These are phyloP conservation scores for Lophura nycthemera DNA, from an alignment of 2,113 vertebrate species.

Conservation along the genomic window DNA sequence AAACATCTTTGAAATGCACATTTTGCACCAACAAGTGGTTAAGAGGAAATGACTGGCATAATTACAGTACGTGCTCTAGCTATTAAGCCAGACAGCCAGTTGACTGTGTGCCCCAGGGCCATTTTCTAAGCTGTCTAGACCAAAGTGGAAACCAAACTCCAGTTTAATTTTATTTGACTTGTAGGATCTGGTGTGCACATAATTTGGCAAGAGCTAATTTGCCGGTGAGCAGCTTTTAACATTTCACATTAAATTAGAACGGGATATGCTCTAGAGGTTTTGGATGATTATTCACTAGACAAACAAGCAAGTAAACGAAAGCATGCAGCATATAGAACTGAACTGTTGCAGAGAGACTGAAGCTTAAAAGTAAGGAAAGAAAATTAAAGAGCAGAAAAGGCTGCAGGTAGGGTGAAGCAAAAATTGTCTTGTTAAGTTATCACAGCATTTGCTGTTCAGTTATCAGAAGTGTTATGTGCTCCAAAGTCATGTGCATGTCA, in stretches of 20 bases:
- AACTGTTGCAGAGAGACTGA: slow-evolving; percentile 3
- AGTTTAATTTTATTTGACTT: slow-evolving; percentile 53
- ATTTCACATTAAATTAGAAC: slow-evolving; percentile 47
- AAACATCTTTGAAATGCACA: neutral
- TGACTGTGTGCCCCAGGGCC: neutral
- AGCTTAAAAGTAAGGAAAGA: neutral
- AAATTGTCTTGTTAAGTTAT: neutral
- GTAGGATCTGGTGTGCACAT: slow-evolving; percentile 11
- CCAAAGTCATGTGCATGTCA: neutral
- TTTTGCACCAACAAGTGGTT: neutral
- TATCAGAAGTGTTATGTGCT: neutral
- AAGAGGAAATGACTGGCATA: neutral
- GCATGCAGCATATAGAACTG: neutral
- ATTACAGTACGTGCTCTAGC: neutral
- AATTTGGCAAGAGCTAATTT: slow-evolving; percentile 52
- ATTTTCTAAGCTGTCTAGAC: neutral
- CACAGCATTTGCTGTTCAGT: neutral
- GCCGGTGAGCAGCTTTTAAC: slow-evolving; percentile 55
- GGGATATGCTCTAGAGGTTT: slow-evolving; percentile 42
- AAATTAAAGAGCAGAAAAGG: neutral
- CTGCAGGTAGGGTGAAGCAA: neutral
- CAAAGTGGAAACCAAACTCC: neutral
- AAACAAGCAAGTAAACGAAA: slow-evolving; percentile 44
- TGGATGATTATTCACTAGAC: slow-evolving; percentile 52
- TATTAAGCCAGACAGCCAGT: neutral